Evolutionary conservation across 2,797 vertebrate species (phyloP).

Genomic region (Acipenser ruthenus): DNA sequence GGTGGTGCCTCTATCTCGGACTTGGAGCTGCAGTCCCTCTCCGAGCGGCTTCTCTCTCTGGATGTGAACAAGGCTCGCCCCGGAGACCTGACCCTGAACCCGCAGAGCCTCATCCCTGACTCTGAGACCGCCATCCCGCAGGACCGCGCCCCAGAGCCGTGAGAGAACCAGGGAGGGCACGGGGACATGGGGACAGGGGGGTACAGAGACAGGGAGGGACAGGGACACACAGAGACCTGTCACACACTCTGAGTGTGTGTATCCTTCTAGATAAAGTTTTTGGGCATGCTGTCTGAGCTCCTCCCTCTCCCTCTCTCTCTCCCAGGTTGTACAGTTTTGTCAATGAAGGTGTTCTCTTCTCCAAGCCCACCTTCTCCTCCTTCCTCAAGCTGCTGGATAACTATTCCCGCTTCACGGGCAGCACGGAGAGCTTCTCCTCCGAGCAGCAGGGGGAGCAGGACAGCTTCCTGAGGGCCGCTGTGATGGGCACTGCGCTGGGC

Average conservation of each 20-base stretch:
- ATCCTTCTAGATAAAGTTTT: too few species aligned
- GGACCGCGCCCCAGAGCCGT: constrained; percentile 54
- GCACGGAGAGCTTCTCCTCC: constrained; percentile 41
- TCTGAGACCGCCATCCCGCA: constrained; percentile 40
- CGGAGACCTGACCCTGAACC: constrained; percentile 49
- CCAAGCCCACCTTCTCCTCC: constrained; percentile 58
- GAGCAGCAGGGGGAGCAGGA: constrained; percentile 59
- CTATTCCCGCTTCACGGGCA: constrained; percentile 58
- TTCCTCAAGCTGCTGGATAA: constrained; percentile 61
- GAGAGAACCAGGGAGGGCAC: constrained; percentile 24
- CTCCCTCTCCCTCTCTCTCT: not conserved
- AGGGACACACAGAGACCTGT: too few species aligned
- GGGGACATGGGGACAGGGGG: too few species aligned
- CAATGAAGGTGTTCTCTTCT: constrained; percentile 56
- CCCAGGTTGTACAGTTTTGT: constrained; percentile 56
- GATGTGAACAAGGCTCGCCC: constrained; percentile 62
- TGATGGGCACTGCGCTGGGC: constrained; percentile 59
- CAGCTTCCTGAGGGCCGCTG: constrained; percentile 51
- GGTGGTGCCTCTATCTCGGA: constrained; percentile 37
- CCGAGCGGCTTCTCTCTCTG: constrained; percentile 54
- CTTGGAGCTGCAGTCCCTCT: constrained; percentile 53
- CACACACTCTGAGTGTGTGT: not conserved
- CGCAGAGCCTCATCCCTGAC: constrained; percentile 48
- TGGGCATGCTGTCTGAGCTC: not conserved
- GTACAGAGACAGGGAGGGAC: too few species aligned